phyloP scores from a whole-genome alignment of 2,888 invertebrate genomes.

The Luffia ferchaultella region DNA sequence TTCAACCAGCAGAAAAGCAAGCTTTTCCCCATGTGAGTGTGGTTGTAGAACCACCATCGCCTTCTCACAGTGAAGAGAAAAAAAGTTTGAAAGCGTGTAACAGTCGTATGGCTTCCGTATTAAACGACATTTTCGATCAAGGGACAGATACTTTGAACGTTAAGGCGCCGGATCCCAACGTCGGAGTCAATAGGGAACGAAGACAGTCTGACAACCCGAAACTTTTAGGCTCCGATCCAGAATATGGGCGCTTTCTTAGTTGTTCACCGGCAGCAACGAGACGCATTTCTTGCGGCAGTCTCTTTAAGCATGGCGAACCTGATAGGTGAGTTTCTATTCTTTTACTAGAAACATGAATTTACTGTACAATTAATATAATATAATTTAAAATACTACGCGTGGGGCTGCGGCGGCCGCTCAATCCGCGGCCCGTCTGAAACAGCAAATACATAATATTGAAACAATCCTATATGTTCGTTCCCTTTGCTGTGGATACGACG shows the following conservation, averaged over 20 bases:
- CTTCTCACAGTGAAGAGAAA: conserved; percentile 70
- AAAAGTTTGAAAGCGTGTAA: conserved; percentile 42
- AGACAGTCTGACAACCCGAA: conserved; percentile 68
- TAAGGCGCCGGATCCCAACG: conserved; percentile 49
- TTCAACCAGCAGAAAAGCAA: conserved; percentile 3
- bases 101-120: conserved; percentile 55
- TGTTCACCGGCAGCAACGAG: conserved; percentile 87
- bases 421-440: no score
- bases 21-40: conserved; percentile 74
- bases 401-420: no score
- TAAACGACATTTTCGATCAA: conserved; percentile 50
- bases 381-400: no score
- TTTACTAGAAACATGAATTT: no score
- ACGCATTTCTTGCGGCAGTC: conserved; percentile 90
- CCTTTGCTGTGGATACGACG: no score
- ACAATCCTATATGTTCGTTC: no score
- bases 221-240: conserved; percentile 67
- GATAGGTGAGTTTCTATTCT: conserved; percentile 54
- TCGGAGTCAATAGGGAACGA: conserved; percentile 50
- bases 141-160: conserved; percentile 50
- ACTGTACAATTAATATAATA: no score
- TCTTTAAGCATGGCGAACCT: conserved; percentile 78
- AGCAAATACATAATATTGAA: no score
- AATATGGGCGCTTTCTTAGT: conserved; percentile 71
- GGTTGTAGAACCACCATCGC: conserved; percentile 79